Conservation (phyloP, 2,113 vertebrate genomes). For the Colius striatus region DNA sequence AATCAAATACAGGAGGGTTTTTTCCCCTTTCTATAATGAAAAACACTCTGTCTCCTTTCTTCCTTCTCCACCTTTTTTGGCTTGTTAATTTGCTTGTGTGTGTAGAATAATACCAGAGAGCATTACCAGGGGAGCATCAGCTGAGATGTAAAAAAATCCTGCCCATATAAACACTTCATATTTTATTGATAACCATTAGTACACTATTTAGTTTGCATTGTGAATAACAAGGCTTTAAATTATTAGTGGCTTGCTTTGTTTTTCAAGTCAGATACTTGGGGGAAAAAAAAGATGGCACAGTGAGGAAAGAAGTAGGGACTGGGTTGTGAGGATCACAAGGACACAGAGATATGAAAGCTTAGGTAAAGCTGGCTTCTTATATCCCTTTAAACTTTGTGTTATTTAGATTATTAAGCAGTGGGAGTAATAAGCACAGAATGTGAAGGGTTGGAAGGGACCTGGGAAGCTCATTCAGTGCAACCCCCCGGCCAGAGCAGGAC, state of each 20-base stretch:
- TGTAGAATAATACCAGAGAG: not conserved
- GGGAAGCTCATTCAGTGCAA: no score
- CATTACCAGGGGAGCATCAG: not conserved
- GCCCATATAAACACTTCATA: conserved; percentile 25
- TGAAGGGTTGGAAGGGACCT: no score
- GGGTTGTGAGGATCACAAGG: not conserved
- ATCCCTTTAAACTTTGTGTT: not conserved
- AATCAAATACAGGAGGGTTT: not conserved
- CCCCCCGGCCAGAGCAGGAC: no score
- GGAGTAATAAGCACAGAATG: not conserved
- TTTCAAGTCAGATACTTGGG: conserved; percentile 27
- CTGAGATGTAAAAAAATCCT: not conserved
- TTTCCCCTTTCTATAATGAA: not conserved
- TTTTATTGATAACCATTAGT: conserved; percentile 61
- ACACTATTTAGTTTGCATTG: conserved; percentile 18
- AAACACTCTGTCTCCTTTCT: not conserved
- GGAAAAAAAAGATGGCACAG: not conserved
- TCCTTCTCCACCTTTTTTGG: not conserved
- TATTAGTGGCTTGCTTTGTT: not conserved
- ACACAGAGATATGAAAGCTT: not conserved
- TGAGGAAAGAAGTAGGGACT: not conserved
- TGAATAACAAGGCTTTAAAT: conserved; percentile 51
- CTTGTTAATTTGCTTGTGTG: conserved; percentile 9
- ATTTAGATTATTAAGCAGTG: not conserved
- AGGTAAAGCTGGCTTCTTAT: not conserved